Conservation (phyloP, 2,113 vertebrate species). For the Heloderma charlesbogerti region DNA sequence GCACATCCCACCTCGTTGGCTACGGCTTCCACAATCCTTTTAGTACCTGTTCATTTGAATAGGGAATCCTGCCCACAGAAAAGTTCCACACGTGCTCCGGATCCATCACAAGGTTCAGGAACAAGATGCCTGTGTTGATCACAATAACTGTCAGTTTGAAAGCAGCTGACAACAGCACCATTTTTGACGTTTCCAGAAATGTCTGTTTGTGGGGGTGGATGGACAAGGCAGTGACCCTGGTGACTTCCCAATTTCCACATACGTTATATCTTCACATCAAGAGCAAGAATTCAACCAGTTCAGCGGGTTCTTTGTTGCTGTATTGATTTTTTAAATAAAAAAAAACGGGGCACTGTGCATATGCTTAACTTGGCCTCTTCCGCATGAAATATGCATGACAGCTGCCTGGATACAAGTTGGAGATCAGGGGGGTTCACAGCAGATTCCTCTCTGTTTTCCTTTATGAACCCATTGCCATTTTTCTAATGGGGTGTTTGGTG, state of each 20-base stretch:
- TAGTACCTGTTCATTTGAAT: too few relatives aligned
- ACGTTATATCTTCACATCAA: background rate
- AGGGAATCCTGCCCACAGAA: too few relatives aligned
- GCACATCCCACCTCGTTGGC: background rate
- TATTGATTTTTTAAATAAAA: conserved; percentile 30
- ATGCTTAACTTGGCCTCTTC: conserved; percentile 7
- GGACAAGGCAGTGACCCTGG: background rate
- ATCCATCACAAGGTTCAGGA: too few relatives aligned
- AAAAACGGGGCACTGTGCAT: background rate
- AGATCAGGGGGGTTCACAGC: background rate
- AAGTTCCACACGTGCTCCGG: too few relatives aligned
- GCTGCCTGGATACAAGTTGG: conserved; percentile 5
- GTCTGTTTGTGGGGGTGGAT: background rate
- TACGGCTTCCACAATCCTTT: too few relatives aligned
- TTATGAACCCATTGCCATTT: background rate
- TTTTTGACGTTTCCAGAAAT: background rate
- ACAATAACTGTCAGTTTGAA: background rate
- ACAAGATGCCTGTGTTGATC: background rate
- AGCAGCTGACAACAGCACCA: background rate
- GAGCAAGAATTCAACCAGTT: conserved; percentile 1
- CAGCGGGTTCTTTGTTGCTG: background rate
- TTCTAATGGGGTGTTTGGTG: background rate
- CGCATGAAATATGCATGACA: conserved; percentile 7
- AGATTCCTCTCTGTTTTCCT: fast-evolving
- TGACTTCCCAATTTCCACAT: background rate